Evolutionary conservation across 2,888 invertebrate genomes (phyloP).

Genomic region (Glaucopsyche alexis): DNA sequence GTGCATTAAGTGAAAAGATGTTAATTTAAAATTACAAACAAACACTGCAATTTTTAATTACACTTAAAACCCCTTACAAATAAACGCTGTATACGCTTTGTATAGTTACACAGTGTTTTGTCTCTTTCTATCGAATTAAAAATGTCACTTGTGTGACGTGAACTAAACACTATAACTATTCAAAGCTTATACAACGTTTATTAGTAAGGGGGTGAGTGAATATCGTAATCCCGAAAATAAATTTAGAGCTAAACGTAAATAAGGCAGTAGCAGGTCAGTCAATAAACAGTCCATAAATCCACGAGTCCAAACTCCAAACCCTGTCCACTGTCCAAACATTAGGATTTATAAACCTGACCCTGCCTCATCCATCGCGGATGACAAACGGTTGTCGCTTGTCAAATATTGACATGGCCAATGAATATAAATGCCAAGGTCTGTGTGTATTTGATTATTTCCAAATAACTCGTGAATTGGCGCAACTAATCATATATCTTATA

Average conservation of each 20-base stretch:
- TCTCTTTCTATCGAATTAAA: too few relatives aligned
- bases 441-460: not conserved
- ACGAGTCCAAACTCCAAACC: not conserved
- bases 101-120: too few relatives aligned
- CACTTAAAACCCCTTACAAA: too few relatives aligned
- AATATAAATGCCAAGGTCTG: conserved; percentile 5
- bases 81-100: too few relatives aligned
- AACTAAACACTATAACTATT: too few relatives aligned
- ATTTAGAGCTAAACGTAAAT: not conserved
- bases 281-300: not conserved
- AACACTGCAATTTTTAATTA: too few relatives aligned
- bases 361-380: not conserved
- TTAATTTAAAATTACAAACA: too few relatives aligned
- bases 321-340: not conserved
- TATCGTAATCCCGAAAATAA: too few relatives aligned
- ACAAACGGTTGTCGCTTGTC: conserved; percentile 4
- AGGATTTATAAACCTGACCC: not conserved
- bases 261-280: not conserved
- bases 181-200: too few relatives aligned
- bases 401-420: not conserved
- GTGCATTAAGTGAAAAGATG: too few relatives aligned
- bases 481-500: not conserved
- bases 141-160: too few relatives aligned
- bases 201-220: too few relatives aligned
- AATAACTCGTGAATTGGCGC: not conserved